A percentile compares a stretch with the other conserved stretches of the same genome.
Conservation (phyloP, 2,888 invertebrate species). For the Trichopria drosophilae region DNA sequence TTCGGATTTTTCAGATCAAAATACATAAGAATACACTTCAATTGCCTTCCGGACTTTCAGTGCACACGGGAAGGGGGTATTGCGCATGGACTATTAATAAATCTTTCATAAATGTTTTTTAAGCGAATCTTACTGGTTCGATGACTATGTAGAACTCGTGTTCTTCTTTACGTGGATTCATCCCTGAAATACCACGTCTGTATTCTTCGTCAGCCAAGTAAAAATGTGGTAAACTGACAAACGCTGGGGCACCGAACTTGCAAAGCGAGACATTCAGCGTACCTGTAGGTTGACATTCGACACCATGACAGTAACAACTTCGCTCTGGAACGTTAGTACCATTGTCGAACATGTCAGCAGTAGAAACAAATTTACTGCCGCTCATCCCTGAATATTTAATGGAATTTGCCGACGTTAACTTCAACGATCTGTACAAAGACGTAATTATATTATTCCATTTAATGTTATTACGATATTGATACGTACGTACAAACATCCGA, state of each 20-base stretch:
- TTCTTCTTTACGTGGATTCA: constrained; percentile 66
- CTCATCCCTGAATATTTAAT: constrained; percentile 59
- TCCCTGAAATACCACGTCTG: constrained; percentile 65
- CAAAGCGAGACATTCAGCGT: constrained; percentile 75
- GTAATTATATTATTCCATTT: background rate
- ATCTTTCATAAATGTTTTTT: no score
- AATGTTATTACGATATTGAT: constrained; percentile 1
- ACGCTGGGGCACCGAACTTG: constrained; percentile 80
- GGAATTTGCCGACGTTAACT: constrained; percentile 51
- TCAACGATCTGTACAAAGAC: constrained; percentile 54
- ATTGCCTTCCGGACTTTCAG: no score
- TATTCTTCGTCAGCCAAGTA: constrained; percentile 72
- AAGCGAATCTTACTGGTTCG: constrained; percentile 68
- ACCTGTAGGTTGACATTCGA: constrained; percentile 62
- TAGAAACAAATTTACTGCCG: constrained; percentile 64
- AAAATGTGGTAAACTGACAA: constrained; percentile 82
- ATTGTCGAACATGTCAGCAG: constrained; percentile 73
- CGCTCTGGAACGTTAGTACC: constrained; percentile 65
- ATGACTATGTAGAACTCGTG: constrained; percentile 71
- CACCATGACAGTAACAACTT: constrained; percentile 69
- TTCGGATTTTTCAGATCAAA: no score
- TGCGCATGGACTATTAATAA: no score
- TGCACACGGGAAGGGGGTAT: no score
- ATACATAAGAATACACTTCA: no score
- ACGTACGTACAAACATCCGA: constrained; percentile 79